Conservation (phyloP, 92 coral and sea anemone species). For the Umimayanthus kanabou region DNA sequence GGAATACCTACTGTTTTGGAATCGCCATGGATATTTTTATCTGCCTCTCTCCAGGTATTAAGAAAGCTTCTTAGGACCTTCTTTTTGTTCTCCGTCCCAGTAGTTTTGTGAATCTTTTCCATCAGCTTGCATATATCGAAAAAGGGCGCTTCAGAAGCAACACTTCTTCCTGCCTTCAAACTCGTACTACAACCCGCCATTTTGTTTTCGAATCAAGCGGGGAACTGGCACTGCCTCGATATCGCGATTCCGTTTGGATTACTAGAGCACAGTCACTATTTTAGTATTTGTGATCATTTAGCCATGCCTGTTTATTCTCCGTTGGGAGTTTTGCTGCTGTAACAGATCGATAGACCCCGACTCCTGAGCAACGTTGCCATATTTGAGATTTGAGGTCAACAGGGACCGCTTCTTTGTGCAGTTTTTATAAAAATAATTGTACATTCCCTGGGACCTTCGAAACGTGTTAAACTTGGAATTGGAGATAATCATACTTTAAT, state of each 20-base stretch:
- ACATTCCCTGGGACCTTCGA: too few relatives aligned
- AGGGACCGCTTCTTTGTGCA: too few relatives aligned
- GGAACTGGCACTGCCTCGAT: not conserved
- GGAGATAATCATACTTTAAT: too few relatives aligned
- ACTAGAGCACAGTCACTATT: too few relatives aligned
- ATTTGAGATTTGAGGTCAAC: too few relatives aligned
- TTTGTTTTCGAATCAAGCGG: slow-evolving; percentile 27
- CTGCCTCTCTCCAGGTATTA: slow-evolving; percentile 78
- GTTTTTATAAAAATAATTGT: too few relatives aligned
- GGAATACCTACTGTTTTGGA: slow-evolving; percentile 69
- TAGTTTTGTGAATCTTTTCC: slow-evolving; percentile 73
- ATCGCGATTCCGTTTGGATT: not conserved
- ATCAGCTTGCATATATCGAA: slow-evolving; percentile 75
- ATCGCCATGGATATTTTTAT: slow-evolving; percentile 75
- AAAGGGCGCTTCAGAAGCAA: slow-evolving; percentile 93
- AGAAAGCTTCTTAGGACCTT: slow-evolving; percentile 63
- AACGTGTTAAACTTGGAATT: too few relatives aligned
- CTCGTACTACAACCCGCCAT: slow-evolving; percentile 73
- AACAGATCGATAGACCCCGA: too few relatives aligned
- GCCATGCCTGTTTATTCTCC: too few relatives aligned
- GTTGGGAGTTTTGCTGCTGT: too few relatives aligned
- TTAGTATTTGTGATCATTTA: too few relatives aligned
- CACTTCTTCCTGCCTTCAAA: slow-evolving; percentile 6
- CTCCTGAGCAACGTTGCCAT: too few relatives aligned
- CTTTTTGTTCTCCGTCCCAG: slow-evolving; percentile 93